Base-by-base conservation (phyloP, 2,113 vertebrate species). In the Crypturellus undulatus region DNA sequence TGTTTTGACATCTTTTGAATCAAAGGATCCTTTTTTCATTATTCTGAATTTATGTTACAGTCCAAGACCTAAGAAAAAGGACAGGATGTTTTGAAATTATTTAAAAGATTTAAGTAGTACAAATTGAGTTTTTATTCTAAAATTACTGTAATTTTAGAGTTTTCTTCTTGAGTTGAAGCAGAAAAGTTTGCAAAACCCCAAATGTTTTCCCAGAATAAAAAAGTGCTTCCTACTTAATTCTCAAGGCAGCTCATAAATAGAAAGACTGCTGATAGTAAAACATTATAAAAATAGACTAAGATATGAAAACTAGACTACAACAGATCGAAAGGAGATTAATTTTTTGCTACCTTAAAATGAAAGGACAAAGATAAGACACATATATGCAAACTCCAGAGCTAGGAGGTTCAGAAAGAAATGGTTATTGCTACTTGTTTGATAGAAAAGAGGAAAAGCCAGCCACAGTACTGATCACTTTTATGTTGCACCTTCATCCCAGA, bases 1-100 rank as follows among this genome's bases (percentile, higher is more conserved):
- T 93, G 64, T 78, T 96, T 95, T 96, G 92, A 84, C 89, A 42
- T 64, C 77, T 84, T 73, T 86, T 78, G 77, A 92, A 86, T 86
- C 72, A 71, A 96, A 90, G 36, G 64, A 64, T 90, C 34, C 5
- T 78, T 68, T 89, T 34, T 62, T 65, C 60, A 58, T 69, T 86
- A 59, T 60, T 90, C 78, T 88, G 59, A 79, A 59, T 80, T 88
- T 77, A 24, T 87, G 28, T 18, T 47, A 56, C 21, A 86, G 47
- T 84, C 58, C 16, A 2, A 65, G 79, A 10, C 51, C n/a, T 71
- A 38, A 80, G 76, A 78, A 90, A 89, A 79, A 69, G 52, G 62
- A 45, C 38, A 81, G 12, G 62, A 59, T 40, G 6, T 90, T 95
- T 84, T 91, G 58, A 85, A 96, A 89, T 70, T 76, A 68, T 72